Conservation (phyloP, 2,888 invertebrate species). For the Drosophila hamatofila region DNA sequence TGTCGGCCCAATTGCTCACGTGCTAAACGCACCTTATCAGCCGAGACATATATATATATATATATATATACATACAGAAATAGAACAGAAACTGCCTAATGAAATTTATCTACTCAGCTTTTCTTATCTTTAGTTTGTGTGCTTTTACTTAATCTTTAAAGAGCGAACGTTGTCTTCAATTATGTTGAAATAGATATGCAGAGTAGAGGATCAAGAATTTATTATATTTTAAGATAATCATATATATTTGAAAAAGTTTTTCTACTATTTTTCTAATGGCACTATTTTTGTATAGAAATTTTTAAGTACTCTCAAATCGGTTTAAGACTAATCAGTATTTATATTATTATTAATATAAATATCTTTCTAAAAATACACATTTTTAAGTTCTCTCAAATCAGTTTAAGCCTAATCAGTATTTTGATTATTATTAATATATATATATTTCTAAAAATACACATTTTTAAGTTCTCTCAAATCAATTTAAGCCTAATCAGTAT, state of each 20-base stretch:
- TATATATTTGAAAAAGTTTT: neutral
- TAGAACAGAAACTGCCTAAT: slow-evolving; percentile 16
- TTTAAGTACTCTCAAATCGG: too few species aligned
- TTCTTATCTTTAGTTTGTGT: slow-evolving; percentile 38
- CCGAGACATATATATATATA: neutral
- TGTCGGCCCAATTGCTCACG: slow-evolving; percentile 62
- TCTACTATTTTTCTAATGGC: neutral
- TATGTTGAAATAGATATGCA: neutral
- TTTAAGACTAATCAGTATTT: neutral
- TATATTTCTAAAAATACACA: too few species aligned
- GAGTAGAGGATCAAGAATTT: neutral
- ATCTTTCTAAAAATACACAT: too few species aligned
- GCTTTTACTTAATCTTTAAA: slow-evolving; percentile 27
- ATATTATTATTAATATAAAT: neutral
- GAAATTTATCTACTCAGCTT: slow-evolving; percentile 27
- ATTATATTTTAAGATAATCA: neutral
- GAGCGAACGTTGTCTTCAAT: slow-evolving; percentile 25
- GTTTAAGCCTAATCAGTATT: too few species aligned
- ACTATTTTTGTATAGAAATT: neutral
- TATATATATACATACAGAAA: neutral
- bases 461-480: too few species aligned
- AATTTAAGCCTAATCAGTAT: too few species aligned
- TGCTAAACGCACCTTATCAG: slow-evolving; percentile 48
- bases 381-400: too few species aligned
- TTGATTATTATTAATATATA: too few species aligned